Conservation (phyloP, 2,113 vertebrate genomes). For the Tupaia chinensis region DNA sequence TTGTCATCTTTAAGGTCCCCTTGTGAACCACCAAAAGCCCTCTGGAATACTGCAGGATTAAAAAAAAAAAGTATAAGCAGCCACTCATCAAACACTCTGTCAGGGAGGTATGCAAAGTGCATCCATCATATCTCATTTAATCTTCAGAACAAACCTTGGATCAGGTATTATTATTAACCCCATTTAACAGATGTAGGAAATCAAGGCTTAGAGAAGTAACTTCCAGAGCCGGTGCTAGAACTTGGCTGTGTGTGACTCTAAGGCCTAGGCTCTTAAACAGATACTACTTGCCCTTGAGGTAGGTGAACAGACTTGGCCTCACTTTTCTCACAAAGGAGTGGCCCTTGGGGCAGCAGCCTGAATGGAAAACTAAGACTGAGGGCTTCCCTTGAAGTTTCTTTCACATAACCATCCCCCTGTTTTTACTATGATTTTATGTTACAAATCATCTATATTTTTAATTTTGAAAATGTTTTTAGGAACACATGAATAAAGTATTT, state of each 20-base stretch:
- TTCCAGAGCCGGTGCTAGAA: background rate
- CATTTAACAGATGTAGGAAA: background rate
- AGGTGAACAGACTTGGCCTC: background rate
- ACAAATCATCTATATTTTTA: background rate
- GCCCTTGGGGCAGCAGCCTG: background rate
- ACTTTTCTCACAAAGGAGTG: background rate
- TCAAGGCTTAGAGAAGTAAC: background rate
- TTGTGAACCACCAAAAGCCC: background rate
- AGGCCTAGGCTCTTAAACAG: background rate
- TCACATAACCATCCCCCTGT: background rate
- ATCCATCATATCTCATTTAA: background rate
- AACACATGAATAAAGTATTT: background rate
- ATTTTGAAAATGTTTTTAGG: slow-evolving; percentile 9
- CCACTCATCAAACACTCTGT: background rate
- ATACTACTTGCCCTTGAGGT: background rate
- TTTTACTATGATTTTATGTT: background rate
- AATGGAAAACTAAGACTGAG: accelerated
- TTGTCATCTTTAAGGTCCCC: background rate
- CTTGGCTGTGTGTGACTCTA: background rate
- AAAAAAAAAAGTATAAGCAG: background rate
- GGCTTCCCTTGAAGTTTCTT: background rate
- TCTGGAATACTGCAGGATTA: background rate
- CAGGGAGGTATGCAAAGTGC: background rate
- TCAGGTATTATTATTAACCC: background rate
- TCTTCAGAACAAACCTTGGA: background rate